Conservation (phyloP, 2,888 invertebrate species). For the Lissocephala sabroskyi region DNA sequence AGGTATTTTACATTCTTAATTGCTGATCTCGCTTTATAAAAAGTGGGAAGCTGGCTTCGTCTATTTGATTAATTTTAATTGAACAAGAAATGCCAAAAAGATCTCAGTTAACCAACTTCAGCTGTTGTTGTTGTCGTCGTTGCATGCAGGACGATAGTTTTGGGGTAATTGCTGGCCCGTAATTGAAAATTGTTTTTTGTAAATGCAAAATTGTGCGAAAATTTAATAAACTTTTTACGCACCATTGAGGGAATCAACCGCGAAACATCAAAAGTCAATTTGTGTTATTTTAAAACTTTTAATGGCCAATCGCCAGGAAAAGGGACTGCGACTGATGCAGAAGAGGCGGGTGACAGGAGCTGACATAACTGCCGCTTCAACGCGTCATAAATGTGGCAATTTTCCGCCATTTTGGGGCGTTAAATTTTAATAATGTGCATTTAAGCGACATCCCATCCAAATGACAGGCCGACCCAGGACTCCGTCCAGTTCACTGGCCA, state of each 20-base stretch:
- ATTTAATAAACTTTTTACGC: slow-evolving; percentile 67
- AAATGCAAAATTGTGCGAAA: slow-evolving; percentile 46
- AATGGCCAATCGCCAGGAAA: slow-evolving; percentile 33
- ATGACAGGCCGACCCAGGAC: slow-evolving; percentile 14
- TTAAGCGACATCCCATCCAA: slow-evolving; percentile 31
- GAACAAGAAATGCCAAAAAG: too few species aligned
- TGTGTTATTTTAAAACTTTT: slow-evolving; percentile 59
- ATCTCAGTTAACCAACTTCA: too few species aligned
- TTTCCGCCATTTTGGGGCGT: slow-evolving; percentile 55
- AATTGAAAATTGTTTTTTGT: slow-evolving; percentile 60
- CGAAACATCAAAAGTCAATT: slow-evolving; percentile 65
- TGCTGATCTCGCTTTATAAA: too few species aligned
- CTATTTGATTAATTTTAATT: too few species aligned
- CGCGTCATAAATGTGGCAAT: slow-evolving; percentile 57
- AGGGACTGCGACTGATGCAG: background rate
- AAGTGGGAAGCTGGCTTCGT: too few species aligned
- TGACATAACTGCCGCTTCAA: slow-evolving; percentile 5
- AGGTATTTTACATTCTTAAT: too few species aligned
- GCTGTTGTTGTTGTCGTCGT: too few species aligned
- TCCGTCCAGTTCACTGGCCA: background rate
- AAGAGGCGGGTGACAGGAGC: background rate
- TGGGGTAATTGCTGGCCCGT: slow-evolving; percentile 22
- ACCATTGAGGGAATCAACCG: slow-evolving; percentile 59
- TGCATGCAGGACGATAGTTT: too few species aligned
- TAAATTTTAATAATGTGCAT: slow-evolving; percentile 56